Evolutionary conservation across 2,888 invertebrate genomes (phyloP).

Genomic region (Conchocele bisecta): DNA sequence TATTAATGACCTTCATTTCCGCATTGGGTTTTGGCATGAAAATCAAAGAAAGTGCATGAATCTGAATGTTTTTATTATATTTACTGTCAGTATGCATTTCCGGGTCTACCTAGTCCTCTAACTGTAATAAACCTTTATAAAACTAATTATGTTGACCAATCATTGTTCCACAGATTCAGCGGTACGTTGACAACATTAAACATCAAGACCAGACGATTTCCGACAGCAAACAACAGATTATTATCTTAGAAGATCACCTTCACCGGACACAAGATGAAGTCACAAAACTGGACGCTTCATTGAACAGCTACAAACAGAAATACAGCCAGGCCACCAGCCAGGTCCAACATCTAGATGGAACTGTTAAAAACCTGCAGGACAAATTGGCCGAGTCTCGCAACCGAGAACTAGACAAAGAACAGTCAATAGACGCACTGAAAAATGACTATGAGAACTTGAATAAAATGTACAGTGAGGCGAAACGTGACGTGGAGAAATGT

Average conservation of each 20-base stretch:
- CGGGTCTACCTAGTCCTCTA: too few relatives aligned
- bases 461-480: conserved; percentile 72
- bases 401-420: conserved; percentile 75
- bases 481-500: conserved; percentile 75
- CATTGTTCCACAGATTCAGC: conserved; percentile 65
- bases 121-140: too few relatives aligned
- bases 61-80: too few relatives aligned
- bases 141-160: too few relatives aligned
- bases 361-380: conserved; percentile 74
- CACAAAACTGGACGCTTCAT: conserved; percentile 66
- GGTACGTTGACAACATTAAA: conserved; percentile 68
- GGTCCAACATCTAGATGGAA: conserved; percentile 72
- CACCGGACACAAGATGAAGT: conserved; percentile 67
- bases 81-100: too few relatives aligned
- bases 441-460: conserved; percentile 76
- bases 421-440: conserved; percentile 69
- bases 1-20: too few relatives aligned
- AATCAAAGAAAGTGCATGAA: too few relatives aligned
- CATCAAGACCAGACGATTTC: conserved; percentile 73
- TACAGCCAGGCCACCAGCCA: conserved; percentile 72
- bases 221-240: conserved; percentile 74
- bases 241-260: conserved; percentile 76
- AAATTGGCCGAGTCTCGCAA: conserved; percentile 74
- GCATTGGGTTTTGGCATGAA: too few relatives aligned
- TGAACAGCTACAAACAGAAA: conserved; percentile 76